Evolutionary conservation across 2,888 invertebrate genomes (phyloP).

Genomic region (Tanypteryx hageni): DNA sequence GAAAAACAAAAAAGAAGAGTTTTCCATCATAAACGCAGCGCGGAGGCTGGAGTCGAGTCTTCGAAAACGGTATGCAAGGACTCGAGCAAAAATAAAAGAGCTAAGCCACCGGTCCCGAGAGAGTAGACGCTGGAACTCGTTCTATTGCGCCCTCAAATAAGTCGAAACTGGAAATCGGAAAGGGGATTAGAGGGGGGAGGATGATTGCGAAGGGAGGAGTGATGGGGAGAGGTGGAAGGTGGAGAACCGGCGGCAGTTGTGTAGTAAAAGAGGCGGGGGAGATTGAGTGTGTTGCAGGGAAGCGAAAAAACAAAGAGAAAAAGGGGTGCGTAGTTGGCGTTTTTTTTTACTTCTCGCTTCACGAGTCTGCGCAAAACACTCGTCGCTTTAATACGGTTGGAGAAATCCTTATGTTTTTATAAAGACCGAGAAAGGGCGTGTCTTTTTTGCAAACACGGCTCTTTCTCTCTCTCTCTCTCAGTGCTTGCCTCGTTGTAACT

Average conservation of each 20-base stretch:
- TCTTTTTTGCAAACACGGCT: neutral
- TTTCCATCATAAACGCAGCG: neutral
- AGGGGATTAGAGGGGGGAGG: neutral
- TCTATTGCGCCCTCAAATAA: constrained; percentile 23
- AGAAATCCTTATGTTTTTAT: neutral
- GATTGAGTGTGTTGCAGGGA: no score
- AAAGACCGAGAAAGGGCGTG: neutral
- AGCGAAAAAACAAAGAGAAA: no score
- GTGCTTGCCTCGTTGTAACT: neutral
- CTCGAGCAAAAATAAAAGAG: neutral
- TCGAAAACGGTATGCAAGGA: constrained; percentile 29
- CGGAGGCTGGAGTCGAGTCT: neutral
- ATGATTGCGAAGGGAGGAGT: neutral
- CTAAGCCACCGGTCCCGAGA: neutral
- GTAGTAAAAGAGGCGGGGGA: neutral
- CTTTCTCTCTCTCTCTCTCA: neutral
- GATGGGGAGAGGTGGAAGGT: neutral
- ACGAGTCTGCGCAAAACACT: neutral
- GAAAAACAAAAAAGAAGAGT: neutral
- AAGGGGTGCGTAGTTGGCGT: neutral
- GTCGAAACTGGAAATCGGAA: constrained; percentile 30
- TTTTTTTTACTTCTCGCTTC: neutral
- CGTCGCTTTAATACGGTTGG: neutral
- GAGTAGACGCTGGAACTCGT: constrained; percentile 7
- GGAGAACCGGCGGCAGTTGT: neutral